Conservation (phyloP, 2,888 invertebrate species). For the Acrobasis repandana region DNA sequence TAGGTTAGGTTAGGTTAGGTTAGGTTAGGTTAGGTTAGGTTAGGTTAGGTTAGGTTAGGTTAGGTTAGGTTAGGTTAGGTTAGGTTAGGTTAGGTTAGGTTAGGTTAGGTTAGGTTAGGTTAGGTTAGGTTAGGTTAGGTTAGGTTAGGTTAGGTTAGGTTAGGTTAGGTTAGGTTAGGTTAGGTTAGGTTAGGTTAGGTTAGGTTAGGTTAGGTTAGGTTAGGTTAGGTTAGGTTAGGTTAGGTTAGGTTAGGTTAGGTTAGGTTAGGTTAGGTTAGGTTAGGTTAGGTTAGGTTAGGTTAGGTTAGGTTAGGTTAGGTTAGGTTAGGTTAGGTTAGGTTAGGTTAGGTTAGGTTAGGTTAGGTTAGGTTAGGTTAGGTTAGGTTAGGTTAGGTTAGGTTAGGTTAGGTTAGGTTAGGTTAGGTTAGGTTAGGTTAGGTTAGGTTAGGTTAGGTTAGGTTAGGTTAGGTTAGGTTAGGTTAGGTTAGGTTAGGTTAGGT, state of each 20-base stretch:
- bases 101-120: constrained; percentile 26
- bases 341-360: constrained; percentile 31
- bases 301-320: constrained; percentile 29
- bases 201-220: constrained; percentile 24
- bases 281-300: constrained; percentile 27
- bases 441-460: neutral
- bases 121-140: constrained; percentile 27
- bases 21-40: constrained; percentile 22
- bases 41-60: constrained; percentile 26
- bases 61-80: constrained; percentile 25
- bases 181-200: constrained; percentile 19
- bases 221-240: constrained; percentile 22
- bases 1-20: constrained; percentile 22
- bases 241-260: constrained; percentile 25
- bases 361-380: constrained; percentile 30
- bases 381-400: constrained; percentile 21
- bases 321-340: constrained; percentile 25
- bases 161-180: constrained; percentile 21
- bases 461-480: constrained; percentile 29
- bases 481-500: constrained; percentile 31
- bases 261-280: constrained; percentile 28
- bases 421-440: constrained; percentile 7
- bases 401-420: too few relatives aligned
- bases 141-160: constrained; percentile 23
- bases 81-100: constrained; percentile 28